Evolutionary conservation across 2,113 vertebrate species (phyloP).

Genomic region (Felis chaus): DNA sequence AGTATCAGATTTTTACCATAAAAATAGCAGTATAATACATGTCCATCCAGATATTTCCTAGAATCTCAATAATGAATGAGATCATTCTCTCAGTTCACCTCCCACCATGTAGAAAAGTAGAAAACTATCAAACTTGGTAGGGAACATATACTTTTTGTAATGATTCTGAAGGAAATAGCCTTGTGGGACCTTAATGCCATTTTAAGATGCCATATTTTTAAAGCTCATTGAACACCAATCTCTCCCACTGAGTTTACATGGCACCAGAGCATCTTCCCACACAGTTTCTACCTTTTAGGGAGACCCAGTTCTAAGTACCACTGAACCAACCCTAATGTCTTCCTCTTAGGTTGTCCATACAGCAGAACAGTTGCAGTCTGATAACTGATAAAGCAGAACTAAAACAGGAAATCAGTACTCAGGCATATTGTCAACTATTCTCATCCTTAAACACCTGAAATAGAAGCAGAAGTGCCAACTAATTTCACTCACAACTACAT

Average conservation of each 20-base stretch:
- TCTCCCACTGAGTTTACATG: constrained; percentile 4
- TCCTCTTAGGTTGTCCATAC: background rate
- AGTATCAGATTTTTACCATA: background rate
- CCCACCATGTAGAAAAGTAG: background rate
- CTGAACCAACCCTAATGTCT: background rate
- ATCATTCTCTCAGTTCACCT: background rate
- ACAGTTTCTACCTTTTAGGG: background rate
- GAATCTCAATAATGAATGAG: background rate
- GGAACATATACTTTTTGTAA: background rate
- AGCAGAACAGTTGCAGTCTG: background rate
- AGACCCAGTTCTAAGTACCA: background rate
- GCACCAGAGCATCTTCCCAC: background rate
- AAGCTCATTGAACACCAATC: background rate
- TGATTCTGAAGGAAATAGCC: background rate
- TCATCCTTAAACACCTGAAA: background rate
- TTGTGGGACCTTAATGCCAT: background rate
- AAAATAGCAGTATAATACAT: background rate
- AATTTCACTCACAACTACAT: background rate
- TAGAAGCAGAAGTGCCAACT: background rate
- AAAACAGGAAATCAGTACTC: background rate
- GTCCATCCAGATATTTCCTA: background rate
- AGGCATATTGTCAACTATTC: background rate
- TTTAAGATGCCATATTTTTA: background rate
- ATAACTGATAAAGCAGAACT: background rate
- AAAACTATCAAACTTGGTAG: background rate